Conservation (phyloP, 2,797 vertebrate species). For the Heliangelus exortis region DNA sequence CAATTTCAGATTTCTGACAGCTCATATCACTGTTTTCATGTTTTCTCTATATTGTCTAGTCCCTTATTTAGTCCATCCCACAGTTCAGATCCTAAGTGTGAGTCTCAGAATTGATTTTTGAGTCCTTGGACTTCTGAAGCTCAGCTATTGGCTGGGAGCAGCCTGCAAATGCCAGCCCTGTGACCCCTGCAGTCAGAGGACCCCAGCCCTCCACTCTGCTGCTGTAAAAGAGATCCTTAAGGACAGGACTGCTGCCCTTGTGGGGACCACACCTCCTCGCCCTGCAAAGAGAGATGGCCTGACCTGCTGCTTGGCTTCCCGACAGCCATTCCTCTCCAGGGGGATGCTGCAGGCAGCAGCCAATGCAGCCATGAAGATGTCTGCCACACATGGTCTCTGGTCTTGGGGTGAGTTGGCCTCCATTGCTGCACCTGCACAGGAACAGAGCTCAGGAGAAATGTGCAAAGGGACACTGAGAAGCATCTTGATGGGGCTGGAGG, state of each 20-base stretch:
- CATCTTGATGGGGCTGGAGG: background rate
- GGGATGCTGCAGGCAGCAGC: slow-evolving; percentile 74
- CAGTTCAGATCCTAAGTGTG: background rate
- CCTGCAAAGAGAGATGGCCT: background rate
- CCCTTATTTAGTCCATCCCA: background rate
- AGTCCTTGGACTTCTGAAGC: background rate
- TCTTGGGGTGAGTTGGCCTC: slow-evolving; percentile 27
- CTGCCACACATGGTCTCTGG: slow-evolving; percentile 32
- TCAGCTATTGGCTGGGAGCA: background rate
- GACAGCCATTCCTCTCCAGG: slow-evolving; percentile 58
- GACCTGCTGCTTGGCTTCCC: slow-evolving; percentile 79
- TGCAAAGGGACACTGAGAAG: background rate
- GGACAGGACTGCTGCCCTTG: background rate
- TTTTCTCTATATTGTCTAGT: background rate
- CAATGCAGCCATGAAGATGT: slow-evolving; percentile 60
- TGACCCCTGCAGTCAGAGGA: background rate
- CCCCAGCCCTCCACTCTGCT: background rate
- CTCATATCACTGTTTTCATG: background rate
- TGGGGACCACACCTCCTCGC: background rate
- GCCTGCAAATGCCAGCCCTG: background rate
- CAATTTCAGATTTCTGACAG: background rate
- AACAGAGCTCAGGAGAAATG: background rate
- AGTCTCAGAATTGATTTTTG: background rate
- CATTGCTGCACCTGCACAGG: slow-evolving; percentile 39
- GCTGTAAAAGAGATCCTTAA: background rate